phyloP scores from a whole-genome alignment of 1,140 invertebrate species.

The fruit fly (Drosophila melanogaster) region Release_6_plus_ISO1_MT NC_004354.4:5267001-5267500 shows the following conservation, averaged over 20 bases:
- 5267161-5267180: slow-evolving; percentile 3
- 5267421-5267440: too few relatives aligned
- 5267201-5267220: slow-evolving; percentile 73
- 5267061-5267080: slow-evolving; percentile 5
- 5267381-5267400: too few relatives aligned
- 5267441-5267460: too few relatives aligned
- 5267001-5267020: slow-evolving; percentile 18
- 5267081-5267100: slow-evolving; percentile 27
- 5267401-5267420: too few relatives aligned
- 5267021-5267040: slow-evolving; percentile 47
- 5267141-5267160: neutral
- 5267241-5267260: slow-evolving; percentile 82
- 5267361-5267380: too few relatives aligned
- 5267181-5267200: neutral
- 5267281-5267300: slow-evolving; percentile 16
- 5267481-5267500: slow-evolving; percentile 7
- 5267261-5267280: slow-evolving; percentile 44
- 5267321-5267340: slow-evolving; percentile 11
- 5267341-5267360: too few relatives aligned
- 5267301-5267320: slow-evolving; percentile 4
- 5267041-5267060: slow-evolving; percentile 46
- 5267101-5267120: slow-evolving; percentile 22
- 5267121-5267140: slow-evolving; percentile 23
- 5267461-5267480: neutral
- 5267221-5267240: slow-evolving; percentile 79